phyloP scores from a whole-genome alignment of 2,888 invertebrate species.

The Amphipyra berbera region DNA sequence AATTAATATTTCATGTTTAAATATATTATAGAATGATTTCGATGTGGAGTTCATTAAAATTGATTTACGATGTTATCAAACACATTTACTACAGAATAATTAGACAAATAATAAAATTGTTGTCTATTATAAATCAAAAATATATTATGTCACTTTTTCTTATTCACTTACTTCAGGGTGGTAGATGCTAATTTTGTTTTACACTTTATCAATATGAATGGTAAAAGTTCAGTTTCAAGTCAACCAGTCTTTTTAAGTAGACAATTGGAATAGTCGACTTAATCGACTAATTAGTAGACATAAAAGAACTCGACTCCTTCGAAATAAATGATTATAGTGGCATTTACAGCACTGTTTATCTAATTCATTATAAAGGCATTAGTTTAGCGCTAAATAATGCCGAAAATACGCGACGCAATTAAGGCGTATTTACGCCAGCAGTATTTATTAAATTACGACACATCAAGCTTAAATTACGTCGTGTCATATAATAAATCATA shows the following conservation, averaged over 20 bases:
- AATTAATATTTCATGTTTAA: conserved; percentile 47
- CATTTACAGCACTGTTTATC: conserved; percentile 1
- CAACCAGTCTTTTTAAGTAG: neutral
- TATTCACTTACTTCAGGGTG: conserved; percentile 39
- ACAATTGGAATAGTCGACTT: conserved; percentile 10
- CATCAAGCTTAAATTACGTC: too few species aligned
- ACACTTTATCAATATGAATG: neutral
- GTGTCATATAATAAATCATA: too few species aligned
- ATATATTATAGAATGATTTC: conserved; percentile 50
- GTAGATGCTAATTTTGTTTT: conserved; percentile 11
- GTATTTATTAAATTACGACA: too few species aligned
- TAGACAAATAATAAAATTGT: conserved; percentile 30
- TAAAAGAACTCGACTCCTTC: conserved; percentile 1
- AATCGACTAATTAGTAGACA: conserved; percentile 19
- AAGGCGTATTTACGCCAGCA: too few species aligned
- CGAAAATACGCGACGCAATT: too few species aligned
- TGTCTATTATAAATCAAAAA: conserved; percentile 48
- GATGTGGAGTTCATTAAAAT: conserved; percentile 52
- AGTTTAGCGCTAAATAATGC: too few species aligned
- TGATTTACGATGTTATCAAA: conserved; percentile 29
- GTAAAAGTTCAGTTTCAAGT: neutral
- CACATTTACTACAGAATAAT: conserved; percentile 41
- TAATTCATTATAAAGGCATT: too few species aligned
- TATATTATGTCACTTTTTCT: conserved; percentile 58
- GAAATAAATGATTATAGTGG: conserved; percentile 10